Conservation (phyloP, 2,888 invertebrate genomes). For the Matsumyia berberina region DNA sequence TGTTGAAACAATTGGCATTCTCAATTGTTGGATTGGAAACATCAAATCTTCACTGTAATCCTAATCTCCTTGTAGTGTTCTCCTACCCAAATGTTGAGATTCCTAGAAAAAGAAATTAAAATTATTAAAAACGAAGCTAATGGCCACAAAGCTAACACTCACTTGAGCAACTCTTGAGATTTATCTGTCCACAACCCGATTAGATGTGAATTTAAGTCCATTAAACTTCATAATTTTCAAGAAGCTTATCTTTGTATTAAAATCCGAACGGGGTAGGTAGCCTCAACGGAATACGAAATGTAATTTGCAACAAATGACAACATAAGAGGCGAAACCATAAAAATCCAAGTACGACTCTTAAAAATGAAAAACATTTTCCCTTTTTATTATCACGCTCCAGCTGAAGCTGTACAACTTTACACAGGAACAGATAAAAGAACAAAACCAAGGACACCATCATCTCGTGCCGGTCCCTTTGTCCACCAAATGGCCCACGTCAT, state of each 20-base stretch:
- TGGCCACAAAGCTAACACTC: no score
- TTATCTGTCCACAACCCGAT: no score
- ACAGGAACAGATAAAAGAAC: neutral
- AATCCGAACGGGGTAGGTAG: neutral
- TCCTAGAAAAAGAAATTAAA: no score
- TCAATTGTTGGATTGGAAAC: no score
- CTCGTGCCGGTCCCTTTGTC: neutral
- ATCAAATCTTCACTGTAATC: no score
- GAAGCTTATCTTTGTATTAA: neutral
- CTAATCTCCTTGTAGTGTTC: no score
- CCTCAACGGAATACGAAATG: neutral
- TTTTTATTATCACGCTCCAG: slow-evolving; percentile 18
- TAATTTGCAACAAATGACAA: slow-evolving; percentile 31
- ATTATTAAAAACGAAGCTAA: no score
- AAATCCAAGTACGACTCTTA: slow-evolving; percentile 34
- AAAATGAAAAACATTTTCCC: neutral
- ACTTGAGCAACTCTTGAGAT: no score
- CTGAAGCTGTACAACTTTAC: slow-evolving; percentile 12
- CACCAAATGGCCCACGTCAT: slow-evolving; percentile 29
- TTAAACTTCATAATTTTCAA: neutral
- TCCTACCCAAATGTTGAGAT: no score
- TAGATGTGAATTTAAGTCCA: neutral
- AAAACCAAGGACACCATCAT: slow-evolving; percentile 4
- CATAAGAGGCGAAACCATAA: slow-evolving; percentile 41
- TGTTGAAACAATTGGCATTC: no score